Evolutionary conservation across 2,797 vertebrate species (phyloP), one percentile per base, ranked within the genome.

Genomic region (Parambassis ranga): DNA sequence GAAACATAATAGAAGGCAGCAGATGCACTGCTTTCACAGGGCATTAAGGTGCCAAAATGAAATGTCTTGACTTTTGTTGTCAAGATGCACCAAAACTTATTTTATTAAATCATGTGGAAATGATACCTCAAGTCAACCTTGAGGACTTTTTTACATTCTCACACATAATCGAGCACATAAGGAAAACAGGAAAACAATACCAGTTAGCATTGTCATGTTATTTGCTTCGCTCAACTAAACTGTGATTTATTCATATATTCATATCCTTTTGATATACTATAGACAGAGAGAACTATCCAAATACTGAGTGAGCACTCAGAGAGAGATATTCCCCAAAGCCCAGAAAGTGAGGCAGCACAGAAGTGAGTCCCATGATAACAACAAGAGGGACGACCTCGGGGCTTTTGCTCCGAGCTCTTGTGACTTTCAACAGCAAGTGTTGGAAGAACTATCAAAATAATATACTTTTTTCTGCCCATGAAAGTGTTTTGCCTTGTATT

Each of bases 61-160:
- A 76, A 85, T 7, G 75, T 58, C 71, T 81, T 76, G 86, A 88
- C 88, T 89, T 87, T 84, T 69, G 76, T 84, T 88, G 79, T 90
- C 85, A 87, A 51, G 60, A 72, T 47, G 55, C 52, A 67, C 75
- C 83, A 85, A 85, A 81, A 80, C 77, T 61, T 79, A 48, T 74
- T 79, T 72, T 43, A 63, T 75, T 52, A 81, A 71, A 76, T 81
- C 41, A 56, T 42, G 59, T 42, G 43, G 53, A 47, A 35, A 31
- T 22, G 56, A 63, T 26, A 46, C 23, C 4, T 19, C 41, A 37
- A 27, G 48, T 80, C 69, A 81, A 78, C 78, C 73, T 75, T 75
- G 43, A 73, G 51, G 57, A 60, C 11, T 20, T 41, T 32, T 38
- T 41, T 44, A 44, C 23, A 47, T 72, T 60, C 5, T 41, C 19